Evolutionary conservation across 37 sponge, comb jelly and placozoan genomes (phyloP).

Genomic region (Corticium candelabrum): DNA sequence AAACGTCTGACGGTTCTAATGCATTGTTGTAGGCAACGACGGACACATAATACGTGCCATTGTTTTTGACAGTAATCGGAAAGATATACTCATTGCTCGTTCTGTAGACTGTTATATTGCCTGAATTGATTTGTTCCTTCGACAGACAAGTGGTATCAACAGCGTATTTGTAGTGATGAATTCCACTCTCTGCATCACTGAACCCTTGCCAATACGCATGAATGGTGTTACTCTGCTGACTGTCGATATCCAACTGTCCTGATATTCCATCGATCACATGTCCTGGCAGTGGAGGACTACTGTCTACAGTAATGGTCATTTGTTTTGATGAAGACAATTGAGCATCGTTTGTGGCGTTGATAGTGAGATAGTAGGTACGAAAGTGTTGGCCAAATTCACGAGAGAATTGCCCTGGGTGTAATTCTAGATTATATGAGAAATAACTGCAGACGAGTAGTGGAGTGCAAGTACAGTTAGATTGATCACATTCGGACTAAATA

Average conservation of each 20-base stretch:
- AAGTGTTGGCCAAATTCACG: neutral
- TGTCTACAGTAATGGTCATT: neutral
- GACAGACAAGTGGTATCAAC: neutral
- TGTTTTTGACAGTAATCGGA: neutral
- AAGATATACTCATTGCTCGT: neutral
- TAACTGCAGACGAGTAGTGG: neutral
- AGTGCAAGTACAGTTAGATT: neutral
- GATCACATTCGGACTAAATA: neutral
- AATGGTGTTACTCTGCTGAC: neutral
- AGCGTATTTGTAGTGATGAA: constrained; percentile 1
- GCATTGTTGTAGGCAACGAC: neutral
- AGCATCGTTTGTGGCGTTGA: constrained; percentile 1
- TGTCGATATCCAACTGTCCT: neutral
- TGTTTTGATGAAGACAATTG: neutral
- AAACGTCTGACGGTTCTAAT: neutral
- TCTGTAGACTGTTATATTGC: no score
- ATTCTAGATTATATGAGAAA: neutral
- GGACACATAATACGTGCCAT: neutral
- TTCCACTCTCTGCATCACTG: neutral
- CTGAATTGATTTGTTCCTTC: no score
- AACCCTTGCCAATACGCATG: neutral
- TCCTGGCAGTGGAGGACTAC: neutral
- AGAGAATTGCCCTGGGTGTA: neutral
- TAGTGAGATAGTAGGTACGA: neutral
- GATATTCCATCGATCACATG: neutral